Base-by-base conservation (phyloP, 2,888 invertebrate species). In the Eucera pruinosa region DNA sequence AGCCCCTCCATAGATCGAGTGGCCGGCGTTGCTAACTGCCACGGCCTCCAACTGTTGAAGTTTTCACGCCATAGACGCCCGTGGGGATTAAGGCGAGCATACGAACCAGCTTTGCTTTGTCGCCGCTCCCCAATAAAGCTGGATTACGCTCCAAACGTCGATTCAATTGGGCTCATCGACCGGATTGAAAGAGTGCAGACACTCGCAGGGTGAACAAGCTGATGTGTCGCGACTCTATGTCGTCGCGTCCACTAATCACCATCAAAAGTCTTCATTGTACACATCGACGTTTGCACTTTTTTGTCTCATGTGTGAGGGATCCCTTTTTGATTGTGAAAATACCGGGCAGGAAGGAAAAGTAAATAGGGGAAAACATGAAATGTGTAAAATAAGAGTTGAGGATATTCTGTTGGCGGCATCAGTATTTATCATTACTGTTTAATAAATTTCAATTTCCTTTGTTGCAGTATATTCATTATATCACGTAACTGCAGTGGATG, bases 11-110 rank as follows among this genome's bases (percentile, higher is more conserved):
- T 61, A 57, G 69, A 78, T 80, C 85, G 83, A 84, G 80, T 72
- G 62, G 61, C 68, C 78, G 66, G 25, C 69, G 75, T 64, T 71
- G 45, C 23, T 52, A 43, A 41, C 36, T 57, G 47, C 45, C 27
- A 65, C 30, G 52, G 64, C 50, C 57, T 74, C 73, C 52, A 78
- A 83, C 83, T 73, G 76, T 71, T 85, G 50, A 85, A 85, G 78
- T 82, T 86, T 78, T 85, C 83, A 69, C 81, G 76, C 78, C 78
- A 81, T 81, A 83, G 78, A 81, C 80, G 70, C 52, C 70, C 15
- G 45, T 57, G 54, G 70, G 77, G 79, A 79, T 85, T 78, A 77
- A 82, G 73, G 75, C 68, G 68, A 36, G 76, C 70, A 60, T 73
- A 80, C 72, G 70, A 75, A 72, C 70, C 58, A 73, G 54, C 69